Evolutionary conservation across 2,113 vertebrate genomes (phyloP).

Genomic region (Sebastes schlegelii): DNA sequence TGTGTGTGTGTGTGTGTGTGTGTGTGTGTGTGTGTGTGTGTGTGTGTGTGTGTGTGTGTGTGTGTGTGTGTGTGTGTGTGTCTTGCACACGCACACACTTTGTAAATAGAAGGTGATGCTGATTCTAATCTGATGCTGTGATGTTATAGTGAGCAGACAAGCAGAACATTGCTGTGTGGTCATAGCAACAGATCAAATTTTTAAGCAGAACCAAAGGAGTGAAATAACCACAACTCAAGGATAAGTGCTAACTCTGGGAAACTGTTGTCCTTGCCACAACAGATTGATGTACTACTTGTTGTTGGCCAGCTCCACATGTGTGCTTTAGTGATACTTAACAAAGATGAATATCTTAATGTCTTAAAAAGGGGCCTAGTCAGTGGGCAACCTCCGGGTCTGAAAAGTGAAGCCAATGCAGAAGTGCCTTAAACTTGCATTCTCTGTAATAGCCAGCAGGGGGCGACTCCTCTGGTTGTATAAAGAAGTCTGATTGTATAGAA

Average conservation of each 20-base stretch:
- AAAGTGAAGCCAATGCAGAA: too few relatives aligned
- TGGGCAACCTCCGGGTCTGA: too few relatives aligned
- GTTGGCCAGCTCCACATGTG: constrained; percentile 31
- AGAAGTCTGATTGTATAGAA: too few relatives aligned
- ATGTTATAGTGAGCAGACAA: constrained; percentile 37
- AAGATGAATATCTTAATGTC: constrained; percentile 21
- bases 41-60: background rate
- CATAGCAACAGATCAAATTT: constrained; percentile 64
- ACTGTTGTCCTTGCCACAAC: constrained; percentile 50
- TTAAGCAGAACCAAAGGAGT: constrained; percentile 58
- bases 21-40: background rate
- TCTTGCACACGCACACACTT: background rate
- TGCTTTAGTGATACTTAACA: background rate
- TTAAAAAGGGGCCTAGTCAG: background rate
- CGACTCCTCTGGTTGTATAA: too few relatives aligned
- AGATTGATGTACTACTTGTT: constrained; percentile 39
- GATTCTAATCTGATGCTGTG: constrained; percentile 34
- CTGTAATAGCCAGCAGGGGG: too few relatives aligned
- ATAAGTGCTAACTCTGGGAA: constrained; percentile 64
- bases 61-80: background rate
- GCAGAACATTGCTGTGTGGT: constrained; percentile 57
- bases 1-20: background rate
- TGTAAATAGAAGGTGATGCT: constrained; percentile 3
- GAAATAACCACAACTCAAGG: constrained; percentile 56
- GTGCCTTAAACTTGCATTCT: too few relatives aligned